These are phyloP conservation scores for Antheraea assamensis DNA, from an alignment of 2,888 invertebrate genomes.

Conservation along the genomic window DNA sequence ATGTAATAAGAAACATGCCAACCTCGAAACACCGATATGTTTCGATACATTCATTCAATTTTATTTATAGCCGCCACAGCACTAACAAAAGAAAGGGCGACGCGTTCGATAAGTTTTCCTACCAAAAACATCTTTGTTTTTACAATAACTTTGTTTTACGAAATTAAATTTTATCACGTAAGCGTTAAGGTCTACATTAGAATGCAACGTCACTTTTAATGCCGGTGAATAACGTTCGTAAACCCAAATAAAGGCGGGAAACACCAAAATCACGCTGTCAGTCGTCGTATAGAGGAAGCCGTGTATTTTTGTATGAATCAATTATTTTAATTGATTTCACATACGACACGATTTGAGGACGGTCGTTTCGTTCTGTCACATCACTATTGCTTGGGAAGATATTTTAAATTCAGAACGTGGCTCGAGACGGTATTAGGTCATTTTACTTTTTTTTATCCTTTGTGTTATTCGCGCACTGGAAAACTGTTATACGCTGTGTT, in stretches of 20 bases:
- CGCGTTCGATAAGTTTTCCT: conserved; percentile 25
- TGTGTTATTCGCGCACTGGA: not conserved
- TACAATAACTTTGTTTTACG: conserved; percentile 26
- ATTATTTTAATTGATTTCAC: conserved; percentile 79
- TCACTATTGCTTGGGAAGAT: conserved; percentile 31
- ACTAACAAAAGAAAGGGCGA: conserved; percentile 61
- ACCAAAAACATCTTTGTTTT: conserved; percentile 22
- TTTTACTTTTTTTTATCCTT: not conserved
- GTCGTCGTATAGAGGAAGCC: conserved; percentile 66
- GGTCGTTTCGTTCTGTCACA: conserved; percentile 43
- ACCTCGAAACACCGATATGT: conserved; percentile 48
- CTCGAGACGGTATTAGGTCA: conserved; percentile 11
- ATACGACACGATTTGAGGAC: conserved; percentile 49
- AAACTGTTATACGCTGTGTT: not conserved
- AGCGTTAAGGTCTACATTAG: conserved; percentile 33
- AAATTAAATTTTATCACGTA: conserved; percentile 22
- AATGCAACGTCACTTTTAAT: conserved; percentile 20
- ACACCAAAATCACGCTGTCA: conserved; percentile 66
- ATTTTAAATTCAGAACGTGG: conserved; percentile 30
- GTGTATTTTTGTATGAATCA: conserved; percentile 74
- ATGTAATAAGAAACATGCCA: conserved; percentile 44
- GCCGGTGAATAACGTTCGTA: conserved; percentile 31
- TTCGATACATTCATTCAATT: conserved; percentile 57
- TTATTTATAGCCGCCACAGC: conserved; percentile 63
- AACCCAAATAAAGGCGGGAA: conserved; percentile 59